Evolutionary conservation across 2,797 vertebrate species (phyloP).

Genomic region (Brachyalestes nurse): DNA sequence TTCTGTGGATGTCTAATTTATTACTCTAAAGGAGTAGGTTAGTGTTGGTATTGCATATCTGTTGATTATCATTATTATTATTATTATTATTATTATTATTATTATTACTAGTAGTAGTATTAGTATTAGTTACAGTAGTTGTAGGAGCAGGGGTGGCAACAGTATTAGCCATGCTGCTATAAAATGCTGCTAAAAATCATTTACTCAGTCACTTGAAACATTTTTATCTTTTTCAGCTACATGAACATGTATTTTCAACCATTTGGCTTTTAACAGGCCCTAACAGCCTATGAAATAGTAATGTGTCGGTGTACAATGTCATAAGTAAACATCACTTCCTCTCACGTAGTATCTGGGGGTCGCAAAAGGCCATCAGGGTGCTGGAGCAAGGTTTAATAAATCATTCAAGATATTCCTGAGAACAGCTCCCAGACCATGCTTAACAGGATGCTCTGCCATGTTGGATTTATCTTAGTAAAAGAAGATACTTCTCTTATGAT

Average conservation of each 20-base stretch:
- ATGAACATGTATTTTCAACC: not conserved
- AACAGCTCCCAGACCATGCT: conserved; percentile 35
- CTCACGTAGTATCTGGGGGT: not conserved
- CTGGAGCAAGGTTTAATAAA: conserved; percentile 39
- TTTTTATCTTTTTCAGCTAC: not conserved
- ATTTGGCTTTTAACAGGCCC: no score
- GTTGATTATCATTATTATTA: no score
- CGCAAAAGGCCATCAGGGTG: conserved; percentile 16
- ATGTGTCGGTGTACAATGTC: conserved; percentile 14
- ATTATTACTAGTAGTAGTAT: no score
- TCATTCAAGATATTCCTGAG: conserved; percentile 45
- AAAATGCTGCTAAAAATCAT: not conserved
- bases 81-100: no score
- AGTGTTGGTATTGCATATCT: no score
- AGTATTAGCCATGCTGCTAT: not conserved
- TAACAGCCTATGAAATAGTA: conserved; percentile 5
- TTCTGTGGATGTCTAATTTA: no score
- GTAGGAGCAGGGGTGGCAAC: no score
- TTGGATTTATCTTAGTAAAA: conserved; percentile 24
- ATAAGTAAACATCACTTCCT: conserved; percentile 24
- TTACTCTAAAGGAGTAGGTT: no score
- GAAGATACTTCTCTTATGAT: conserved; percentile 25
- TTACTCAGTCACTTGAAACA: not conserved
- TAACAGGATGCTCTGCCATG: conserved; percentile 21
- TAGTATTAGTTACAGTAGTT: no score